These are phyloP conservation scores for Emydura subglobosa DNA, from an alignment of 2,113 vertebrate genomes.

Conservation along the genomic window DNA sequence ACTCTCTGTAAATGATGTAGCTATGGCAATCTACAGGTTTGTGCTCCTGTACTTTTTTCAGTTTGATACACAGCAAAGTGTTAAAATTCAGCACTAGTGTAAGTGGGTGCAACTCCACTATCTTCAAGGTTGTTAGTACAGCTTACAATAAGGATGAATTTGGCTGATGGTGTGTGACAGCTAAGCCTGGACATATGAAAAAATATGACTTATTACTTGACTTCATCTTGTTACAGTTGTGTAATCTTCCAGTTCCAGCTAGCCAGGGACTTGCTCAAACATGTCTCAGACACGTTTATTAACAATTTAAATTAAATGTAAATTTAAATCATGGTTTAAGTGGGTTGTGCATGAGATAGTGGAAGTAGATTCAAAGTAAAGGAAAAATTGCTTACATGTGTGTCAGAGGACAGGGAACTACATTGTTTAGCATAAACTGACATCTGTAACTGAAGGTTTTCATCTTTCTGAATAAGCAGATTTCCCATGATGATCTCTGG, in stretches of 20 bases:
- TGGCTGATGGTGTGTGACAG: not conserved
- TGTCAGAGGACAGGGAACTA: not conserved
- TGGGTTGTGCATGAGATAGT: not conserved
- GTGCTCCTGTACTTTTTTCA: not conserved
- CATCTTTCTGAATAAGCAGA: not conserved
- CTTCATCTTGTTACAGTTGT: not conserved
- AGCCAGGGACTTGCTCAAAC: conserved; percentile 9
- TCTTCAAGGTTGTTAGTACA: not conserved
- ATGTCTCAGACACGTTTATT: not conserved
- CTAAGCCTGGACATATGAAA: not conserved
- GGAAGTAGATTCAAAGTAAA: not conserved
- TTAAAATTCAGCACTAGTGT: not conserved
- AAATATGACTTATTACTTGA: not conserved
- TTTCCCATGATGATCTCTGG: not conserved
- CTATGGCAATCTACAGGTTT: not conserved
- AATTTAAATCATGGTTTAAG: not conserved
- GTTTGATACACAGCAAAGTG: not conserved
- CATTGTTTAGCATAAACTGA: not conserved
- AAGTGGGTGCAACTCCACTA: not conserved
- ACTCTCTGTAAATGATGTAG: not conserved
- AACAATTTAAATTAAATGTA: not conserved
- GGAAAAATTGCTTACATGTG: not conserved
- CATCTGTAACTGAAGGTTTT: not conserved
- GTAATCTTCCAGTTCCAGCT: conserved; percentile 16
- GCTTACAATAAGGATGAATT: not conserved